A percentile compares a stretch with the other conserved stretches of the same genome.
Evolutionary conservation across 2,888 invertebrate species (phyloP).

Genomic region (Trichogramma evanescens): DNA sequence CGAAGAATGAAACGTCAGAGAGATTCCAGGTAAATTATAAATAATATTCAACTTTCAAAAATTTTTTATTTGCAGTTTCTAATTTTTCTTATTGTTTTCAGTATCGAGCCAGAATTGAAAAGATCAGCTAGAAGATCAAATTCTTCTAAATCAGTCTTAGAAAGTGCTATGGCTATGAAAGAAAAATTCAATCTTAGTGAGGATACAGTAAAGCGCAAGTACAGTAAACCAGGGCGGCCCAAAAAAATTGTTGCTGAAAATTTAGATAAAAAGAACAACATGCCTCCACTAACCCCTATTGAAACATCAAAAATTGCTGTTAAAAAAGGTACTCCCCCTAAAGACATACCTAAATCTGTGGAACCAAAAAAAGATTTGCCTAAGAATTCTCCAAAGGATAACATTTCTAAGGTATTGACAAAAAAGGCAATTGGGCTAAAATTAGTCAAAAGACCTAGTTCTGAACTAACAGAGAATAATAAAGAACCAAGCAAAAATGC

Average conservation of each 20-base stretch:
- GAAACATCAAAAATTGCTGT: too few relatives aligned
- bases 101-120: slow-evolving; percentile 49
- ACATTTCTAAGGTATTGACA: too few relatives aligned
- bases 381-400: too few relatives aligned
- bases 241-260: slow-evolving; percentile 28
- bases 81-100: background rate
- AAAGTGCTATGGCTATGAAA: slow-evolving; percentile 66
- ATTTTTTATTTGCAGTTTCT: background rate
- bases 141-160: slow-evolving; percentile 51
- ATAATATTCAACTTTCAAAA: background rate
- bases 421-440: too few relatives aligned
- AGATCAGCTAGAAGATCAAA: slow-evolving; percentile 60
- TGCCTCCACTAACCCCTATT: too few relatives aligned
- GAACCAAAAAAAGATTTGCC: background rate
- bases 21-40: slow-evolving; percentile 32
- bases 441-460: too few relatives aligned
- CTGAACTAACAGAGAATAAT: too few relatives aligned
- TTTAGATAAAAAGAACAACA: background rate
- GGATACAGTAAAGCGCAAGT: slow-evolving; percentile 38
- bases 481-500: too few relatives aligned
- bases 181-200: slow-evolving; percentile 60
- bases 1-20: slow-evolving; percentile 34
- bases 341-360: background rate
- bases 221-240: slow-evolving; percentile 40
- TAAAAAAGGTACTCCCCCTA: too few relatives aligned